Conservation (phyloP, 2,113 vertebrate species). For the Pseudorectes ferrugineus region DNA sequence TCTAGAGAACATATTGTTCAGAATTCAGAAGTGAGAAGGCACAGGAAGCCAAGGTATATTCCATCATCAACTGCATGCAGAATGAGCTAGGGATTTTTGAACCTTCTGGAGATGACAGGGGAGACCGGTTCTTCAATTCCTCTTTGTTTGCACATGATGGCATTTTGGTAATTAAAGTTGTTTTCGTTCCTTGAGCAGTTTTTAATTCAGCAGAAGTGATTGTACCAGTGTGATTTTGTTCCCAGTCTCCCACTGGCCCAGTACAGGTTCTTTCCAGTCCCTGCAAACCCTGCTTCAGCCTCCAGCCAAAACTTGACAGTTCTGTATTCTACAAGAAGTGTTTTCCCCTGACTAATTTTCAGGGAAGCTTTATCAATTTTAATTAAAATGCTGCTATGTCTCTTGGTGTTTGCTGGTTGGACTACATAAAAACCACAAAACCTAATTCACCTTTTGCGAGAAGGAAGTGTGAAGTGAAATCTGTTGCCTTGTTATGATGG, state of each 20-base stretch:
- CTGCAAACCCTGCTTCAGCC: conserved; percentile 8
- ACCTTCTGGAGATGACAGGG: not conserved
- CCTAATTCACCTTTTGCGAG: not conserved
- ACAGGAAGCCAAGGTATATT: not conserved
- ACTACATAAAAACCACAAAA: conserved; percentile 36
- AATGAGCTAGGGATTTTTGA: conserved; percentile 19
- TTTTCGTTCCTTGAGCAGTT: conserved; percentile 38
- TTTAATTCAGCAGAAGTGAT: conserved; percentile 39
- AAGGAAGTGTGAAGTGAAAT: not conserved
- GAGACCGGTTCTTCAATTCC: not conserved
- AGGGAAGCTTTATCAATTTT: conserved; percentile 66
- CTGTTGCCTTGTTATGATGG: not conserved
- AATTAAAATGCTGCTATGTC: conserved; percentile 68
- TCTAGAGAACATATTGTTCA: not conserved
- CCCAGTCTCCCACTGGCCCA: not conserved
- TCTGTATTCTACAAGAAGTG: conserved; percentile 16
- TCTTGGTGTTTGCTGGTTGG: not conserved
- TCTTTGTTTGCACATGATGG: not conserved
- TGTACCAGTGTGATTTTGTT: not conserved
- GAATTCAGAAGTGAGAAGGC: not conserved
- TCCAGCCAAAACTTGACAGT: conserved; percentile 53
- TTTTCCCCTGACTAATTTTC: conserved; percentile 61
- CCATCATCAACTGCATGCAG: not conserved
- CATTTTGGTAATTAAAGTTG: conserved; percentile 45
- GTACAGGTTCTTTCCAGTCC: conserved; percentile 1